Base-by-base conservation (phyloP, 92 coral and sea anemone genomes). In the Blastomussa wellsi region DNA sequence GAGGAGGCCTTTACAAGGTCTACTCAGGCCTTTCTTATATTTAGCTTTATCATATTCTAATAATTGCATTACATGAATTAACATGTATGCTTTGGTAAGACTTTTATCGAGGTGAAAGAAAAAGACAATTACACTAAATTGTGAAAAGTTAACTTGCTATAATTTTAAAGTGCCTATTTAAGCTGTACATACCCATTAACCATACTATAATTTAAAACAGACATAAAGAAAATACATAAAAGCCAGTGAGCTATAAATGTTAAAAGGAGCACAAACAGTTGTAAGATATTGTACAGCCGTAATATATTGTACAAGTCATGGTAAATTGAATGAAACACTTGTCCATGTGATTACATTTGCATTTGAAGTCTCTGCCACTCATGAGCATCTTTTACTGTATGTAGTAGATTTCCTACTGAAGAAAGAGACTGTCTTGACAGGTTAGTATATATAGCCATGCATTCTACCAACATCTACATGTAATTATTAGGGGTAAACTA, bases 321-420 rank as follows among this genome's bases (percentile, higher is more conserved):
- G 79, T 5, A 83, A 51, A 60, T 26, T 53, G 74, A 64, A 74
- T 38, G 35, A 74, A 74, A 74, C 79, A 83, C 80, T 83, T 83
- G 80, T 83, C 87, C 87, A 41, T 59, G 44, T 74, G 87, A 83
- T 83, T 83, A 75, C 80, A 83, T 83, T 83, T 83, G 60, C 28
- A 70, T 74, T 83, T 74, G 87, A 74, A 74, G 80, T 74, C 80
- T 55, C 80, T 72, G 86, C 80, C 87, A 57, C n/a, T 74, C 87
- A 47, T 60, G 70, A 83, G 73, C 87, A 83, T 39, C 87, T 82
- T 69, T 83, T 83, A 83, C 78, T 82, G 86, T 70, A 70, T 74
- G 87, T 28, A 83, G 81, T 37, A 32, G 74, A 74, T 35, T 74
- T 74, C 87, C 87, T 83, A 74, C 87, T 83, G 64, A 74, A 83